Evolutionary conservation across 2,888 invertebrate genomes (phyloP), one percentile per base, ranked within the genome.

Genomic region (Thera britannica): DNA sequence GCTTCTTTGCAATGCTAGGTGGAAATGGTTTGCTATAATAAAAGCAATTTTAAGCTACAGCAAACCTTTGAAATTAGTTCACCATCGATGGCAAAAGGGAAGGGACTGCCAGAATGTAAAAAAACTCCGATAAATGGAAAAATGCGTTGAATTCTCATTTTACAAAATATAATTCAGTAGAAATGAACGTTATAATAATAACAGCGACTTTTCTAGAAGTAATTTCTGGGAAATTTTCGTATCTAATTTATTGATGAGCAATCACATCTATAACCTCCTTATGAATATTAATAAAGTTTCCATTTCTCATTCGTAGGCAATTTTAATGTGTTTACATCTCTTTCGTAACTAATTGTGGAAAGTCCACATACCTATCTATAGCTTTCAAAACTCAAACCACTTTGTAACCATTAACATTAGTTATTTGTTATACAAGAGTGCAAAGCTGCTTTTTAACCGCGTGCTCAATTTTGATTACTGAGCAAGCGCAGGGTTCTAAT

Each of bases 271-370:
- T 62, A 59, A 56, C 57, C 41, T 62, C 12, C 34, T 52, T 46
- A 56, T 69, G 51, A 69, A 69, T 69, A 69, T 69, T 54, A 49
- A 69, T 69, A 69, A 44, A 65, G 59, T 69, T 69, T 69, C 65
- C 69, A 65, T 69, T 65, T 65, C 65, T 69, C 65, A 58, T 67
- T 67, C 35, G 58, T 46, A 58, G 61, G 58, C 65, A 62, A 61
- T 55, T 64, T 57, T 65, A 68, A 67, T 57, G 49, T 46, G 48
- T 63, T 49, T 46, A 41, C 49, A 56, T 64, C 46, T 64, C 46
- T 60, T 36, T 61, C 38, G 12, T 58, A 55, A 66, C 60, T 57
- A 48, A 70, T 63, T 57, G 60, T 70, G 60, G 66, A 70, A 70
- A 70, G 66, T 63, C 56, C n/a, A 44, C 9, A 46, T 41, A 54